phyloP scores from a whole-genome alignment of 2,113 vertebrate species.

The Rhinoderma darwinii region DNA sequence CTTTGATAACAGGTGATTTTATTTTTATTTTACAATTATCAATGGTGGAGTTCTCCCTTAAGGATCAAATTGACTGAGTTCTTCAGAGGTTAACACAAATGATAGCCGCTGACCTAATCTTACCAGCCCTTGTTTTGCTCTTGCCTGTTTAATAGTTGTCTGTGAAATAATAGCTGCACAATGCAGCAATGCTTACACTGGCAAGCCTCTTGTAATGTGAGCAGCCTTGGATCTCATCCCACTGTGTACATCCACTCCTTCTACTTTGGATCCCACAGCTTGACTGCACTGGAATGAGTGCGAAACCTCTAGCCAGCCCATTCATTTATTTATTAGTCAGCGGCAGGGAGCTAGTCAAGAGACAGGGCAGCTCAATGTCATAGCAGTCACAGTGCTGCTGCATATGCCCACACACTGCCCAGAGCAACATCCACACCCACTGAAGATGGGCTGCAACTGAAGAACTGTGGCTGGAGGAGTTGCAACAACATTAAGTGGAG shows the following conservation, averaged over 20 bases:
- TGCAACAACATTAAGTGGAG: conserved; percentile 53
- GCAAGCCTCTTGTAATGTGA: conserved; percentile 60
- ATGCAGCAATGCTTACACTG: conserved; percentile 30
- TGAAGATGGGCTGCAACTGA: conserved; percentile 53
- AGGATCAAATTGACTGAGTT: too few relatives aligned
- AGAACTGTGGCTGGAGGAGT: conserved; percentile 55
- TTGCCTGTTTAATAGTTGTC: conserved; percentile 16
- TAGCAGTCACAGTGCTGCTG: conserved; percentile 52
- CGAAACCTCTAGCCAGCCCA: conserved; percentile 31
- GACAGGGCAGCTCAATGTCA: conserved; percentile 56
- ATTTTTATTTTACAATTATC: too few relatives aligned
- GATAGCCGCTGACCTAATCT: conserved; percentile 12
- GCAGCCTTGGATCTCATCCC: conserved; percentile 59
- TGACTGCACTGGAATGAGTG: conserved; percentile 35
- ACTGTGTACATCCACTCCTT: conserved; percentile 37
- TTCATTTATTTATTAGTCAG: conserved; percentile 49
- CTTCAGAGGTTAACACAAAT: too few relatives aligned
- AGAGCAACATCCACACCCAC: conserved; percentile 54
- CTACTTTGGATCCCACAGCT: conserved; percentile 7
- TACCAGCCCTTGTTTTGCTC: conserved; percentile 25
- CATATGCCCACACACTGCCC: conserved; percentile 52
- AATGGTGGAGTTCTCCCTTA: too few relatives aligned
- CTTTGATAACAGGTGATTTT: too few relatives aligned
- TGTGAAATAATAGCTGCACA: conserved; percentile 44
- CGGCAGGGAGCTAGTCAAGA: neutral